phyloP scores from a whole-genome alignment of 2,113 vertebrate genomes.

The Anas platyrhynchos region DNA sequence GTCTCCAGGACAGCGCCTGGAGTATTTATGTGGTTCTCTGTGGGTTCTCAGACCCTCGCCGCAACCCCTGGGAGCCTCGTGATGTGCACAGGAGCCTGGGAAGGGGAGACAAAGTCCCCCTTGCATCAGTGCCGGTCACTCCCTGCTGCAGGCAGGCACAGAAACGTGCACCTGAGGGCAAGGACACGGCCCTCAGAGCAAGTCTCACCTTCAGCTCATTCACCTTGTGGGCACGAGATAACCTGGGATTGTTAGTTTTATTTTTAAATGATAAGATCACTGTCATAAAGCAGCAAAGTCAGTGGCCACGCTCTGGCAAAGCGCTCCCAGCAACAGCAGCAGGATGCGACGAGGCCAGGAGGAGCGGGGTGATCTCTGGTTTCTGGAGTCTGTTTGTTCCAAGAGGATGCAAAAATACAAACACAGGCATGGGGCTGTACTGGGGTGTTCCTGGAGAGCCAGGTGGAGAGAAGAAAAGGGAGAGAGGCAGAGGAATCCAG shows the following conservation, averaged over 20 bases:
- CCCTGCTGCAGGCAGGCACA: not conserved
- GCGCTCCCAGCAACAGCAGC: not conserved
- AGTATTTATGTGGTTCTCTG: not conserved
- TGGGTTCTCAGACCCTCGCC: not conserved
- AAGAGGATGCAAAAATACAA: accelerated
- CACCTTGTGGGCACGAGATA: not conserved
- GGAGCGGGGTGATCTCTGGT: not conserved
- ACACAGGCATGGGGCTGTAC: not conserved
- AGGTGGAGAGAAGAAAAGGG: not conserved
- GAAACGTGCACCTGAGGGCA: not conserved
- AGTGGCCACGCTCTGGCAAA: not conserved
- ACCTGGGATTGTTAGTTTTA: not conserved
- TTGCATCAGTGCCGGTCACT: accelerated
- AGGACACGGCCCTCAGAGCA: not conserved
- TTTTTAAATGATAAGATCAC: not conserved
- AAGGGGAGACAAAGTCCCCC: not conserved
- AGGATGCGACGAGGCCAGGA: not conserved
- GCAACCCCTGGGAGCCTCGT: not conserved
- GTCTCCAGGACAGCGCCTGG: not conserved
- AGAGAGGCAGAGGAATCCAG: not conserved
- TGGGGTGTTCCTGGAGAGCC: not conserved
- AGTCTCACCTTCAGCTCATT: not conserved
- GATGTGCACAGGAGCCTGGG: not conserved
- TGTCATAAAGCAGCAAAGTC: not conserved
- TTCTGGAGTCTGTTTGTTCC: not conserved